Conservation (phyloP, 1,140 invertebrate species). For the Camponotus floridanus region DNA sequence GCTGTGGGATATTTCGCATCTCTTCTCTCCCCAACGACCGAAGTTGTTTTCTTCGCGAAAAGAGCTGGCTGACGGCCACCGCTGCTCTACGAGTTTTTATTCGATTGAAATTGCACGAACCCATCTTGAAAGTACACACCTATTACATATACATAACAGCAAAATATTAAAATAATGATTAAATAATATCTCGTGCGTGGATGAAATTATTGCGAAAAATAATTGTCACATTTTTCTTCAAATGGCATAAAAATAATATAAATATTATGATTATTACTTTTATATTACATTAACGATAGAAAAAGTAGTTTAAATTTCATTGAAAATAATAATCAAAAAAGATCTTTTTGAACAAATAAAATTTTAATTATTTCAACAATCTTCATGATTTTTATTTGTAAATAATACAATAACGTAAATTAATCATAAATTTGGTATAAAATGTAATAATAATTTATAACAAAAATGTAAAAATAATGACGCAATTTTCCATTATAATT, state of each 20-base stretch:
- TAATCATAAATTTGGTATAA: neutral
- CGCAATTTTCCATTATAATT: neutral
- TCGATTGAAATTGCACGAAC: slow-evolving; percentile 27
- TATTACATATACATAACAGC: neutral
- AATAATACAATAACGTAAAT: neutral
- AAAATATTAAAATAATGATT: neutral
- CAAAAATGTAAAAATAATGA: neutral
- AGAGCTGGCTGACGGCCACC: neutral
- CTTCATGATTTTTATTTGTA: neutral
- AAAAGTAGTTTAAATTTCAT: neutral
- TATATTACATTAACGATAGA: neutral
- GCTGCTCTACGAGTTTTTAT: slow-evolving; percentile 11
- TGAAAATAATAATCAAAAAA: neutral
- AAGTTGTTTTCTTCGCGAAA: slow-evolving; percentile 23
- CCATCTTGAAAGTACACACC: neutral
- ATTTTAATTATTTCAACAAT: neutral
- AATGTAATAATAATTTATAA: neutral
- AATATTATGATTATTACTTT: neutral
- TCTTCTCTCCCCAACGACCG: slow-evolving; percentile 21
- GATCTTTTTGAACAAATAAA: neutral
- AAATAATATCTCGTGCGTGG: neutral
- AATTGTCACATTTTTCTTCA: neutral
- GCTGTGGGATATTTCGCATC: slow-evolving; percentile 54
- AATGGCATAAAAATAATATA: neutral
- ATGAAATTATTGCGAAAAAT: neutral